Evolutionary conservation across 1,140 invertebrate genomes (phyloP), one percentile per base, ranked within the genome.

Genomic region (Drosophila nigromelanica): DNA sequence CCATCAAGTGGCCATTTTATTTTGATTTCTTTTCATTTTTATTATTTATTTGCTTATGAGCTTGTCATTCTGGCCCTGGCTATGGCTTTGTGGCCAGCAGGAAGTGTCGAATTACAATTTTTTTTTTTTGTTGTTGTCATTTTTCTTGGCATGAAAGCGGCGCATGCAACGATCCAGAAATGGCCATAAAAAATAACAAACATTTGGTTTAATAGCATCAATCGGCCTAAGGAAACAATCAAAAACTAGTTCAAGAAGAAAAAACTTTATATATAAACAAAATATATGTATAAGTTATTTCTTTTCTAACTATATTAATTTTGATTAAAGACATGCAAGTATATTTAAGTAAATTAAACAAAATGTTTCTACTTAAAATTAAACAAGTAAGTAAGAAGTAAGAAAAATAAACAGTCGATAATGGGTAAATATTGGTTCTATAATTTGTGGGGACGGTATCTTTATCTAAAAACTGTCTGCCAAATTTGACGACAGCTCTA

Each of bases 1-100:
- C 63, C 74, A 62, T 81, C 78, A 70, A 87, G 78, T 87, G 75
- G 82, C 61, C 76, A 76, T 87, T 82, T 89, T 79, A 42, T 55
- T 71, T 71, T 66, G 71, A 68, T 60, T 82, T 73, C 30, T 55
- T 78, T 83, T 64, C 27, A 39, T 51, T 80, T 69, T 63, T 47
- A 47, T 70, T 78, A 78, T 78, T 83, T 76, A 70, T 58, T 74
- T 82, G 73, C 55, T 80, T 83, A 77, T 52, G 63, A 75, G 71
- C 61, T 72, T 70, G 59, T 56, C 79, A 59, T 37, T 60, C 40
- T 66, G 48, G 40, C 24, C 14, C 8, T 27, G 39, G 18, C 35
- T 56, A 2, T 18, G 21, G 39, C 51, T 63, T 40, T 78, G 58
- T 40, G 62, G 21, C 61, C 47, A 72, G 74, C 83, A 89, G 82